Conservation (phyloP, 2,888 invertebrate genomes). For the Gisinianus flammeolus region DNA sequence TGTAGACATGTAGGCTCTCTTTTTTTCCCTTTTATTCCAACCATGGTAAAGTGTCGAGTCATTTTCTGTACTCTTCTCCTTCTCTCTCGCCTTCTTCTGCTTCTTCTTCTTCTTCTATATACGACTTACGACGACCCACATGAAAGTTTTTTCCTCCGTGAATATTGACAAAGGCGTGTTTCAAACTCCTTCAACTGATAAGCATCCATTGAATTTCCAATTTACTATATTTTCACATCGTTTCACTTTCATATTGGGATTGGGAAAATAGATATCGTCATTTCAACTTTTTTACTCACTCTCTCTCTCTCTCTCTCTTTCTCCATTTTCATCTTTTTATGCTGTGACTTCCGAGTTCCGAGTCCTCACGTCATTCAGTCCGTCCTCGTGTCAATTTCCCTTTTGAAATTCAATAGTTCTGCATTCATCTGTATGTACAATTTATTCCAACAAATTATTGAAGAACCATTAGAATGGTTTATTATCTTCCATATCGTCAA, state of each 20-base stretch:
- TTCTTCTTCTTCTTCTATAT: not conserved
- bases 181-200: slow-evolving; percentile 15
- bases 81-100: not conserved
- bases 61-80: slow-evolving; percentile 21
- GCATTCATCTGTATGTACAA: not conserved
- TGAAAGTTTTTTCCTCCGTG: not conserved
- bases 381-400: not conserved
- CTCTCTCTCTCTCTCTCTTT: not conserved
- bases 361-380: not conserved
- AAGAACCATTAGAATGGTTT: not conserved
- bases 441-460: not conserved
- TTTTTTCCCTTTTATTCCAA: not conserved
- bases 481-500: not conserved
- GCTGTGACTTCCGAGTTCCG: not conserved
- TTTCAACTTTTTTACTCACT: not conserved
- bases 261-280: not conserved
- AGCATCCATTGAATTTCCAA: slow-evolving; percentile 1
- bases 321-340: not conserved
- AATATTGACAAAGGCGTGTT: slow-evolving; percentile 14
- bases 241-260: not conserved
- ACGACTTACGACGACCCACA: not conserved
- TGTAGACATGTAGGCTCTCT: not conserved
- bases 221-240: not conserved
- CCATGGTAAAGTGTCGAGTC: slow-evolving; percentile 20
- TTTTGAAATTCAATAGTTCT: not conserved